A percentile compares a stretch with the other conserved stretches of the same genome.
Evolutionary conservation across 2,888 invertebrate genomes (phyloP).

Genomic region (Drosophila mayaguana): DNA sequence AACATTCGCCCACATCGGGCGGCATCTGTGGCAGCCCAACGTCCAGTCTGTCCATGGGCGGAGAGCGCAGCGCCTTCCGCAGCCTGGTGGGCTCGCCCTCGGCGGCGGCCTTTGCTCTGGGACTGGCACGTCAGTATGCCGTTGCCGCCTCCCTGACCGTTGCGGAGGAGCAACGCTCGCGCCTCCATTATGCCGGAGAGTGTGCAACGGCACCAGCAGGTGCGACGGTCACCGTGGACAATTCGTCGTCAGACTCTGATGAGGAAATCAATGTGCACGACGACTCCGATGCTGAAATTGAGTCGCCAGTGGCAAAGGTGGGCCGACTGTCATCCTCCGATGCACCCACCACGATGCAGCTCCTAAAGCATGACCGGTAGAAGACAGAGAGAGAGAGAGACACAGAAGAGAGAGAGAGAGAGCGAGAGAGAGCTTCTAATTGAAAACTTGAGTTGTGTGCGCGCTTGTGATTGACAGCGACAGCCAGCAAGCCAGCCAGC

Average conservation of each 20-base stretch:
- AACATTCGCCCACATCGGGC: conserved; percentile 59
- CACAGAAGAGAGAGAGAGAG: not conserved
- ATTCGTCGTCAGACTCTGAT: conserved; percentile 82
- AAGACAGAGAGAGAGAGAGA: not conserved
- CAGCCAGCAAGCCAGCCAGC: conserved; percentile 20
- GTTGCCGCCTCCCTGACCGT: conserved; percentile 83
- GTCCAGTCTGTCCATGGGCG: conserved; percentile 89
- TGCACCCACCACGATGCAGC: conserved; percentile 78
- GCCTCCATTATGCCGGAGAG: conserved; percentile 57
- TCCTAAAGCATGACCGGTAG: conserved; percentile 85
- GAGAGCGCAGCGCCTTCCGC: conserved; percentile 95
- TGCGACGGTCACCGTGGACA: conserved; percentile 80
- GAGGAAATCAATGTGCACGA: conserved; percentile 95
- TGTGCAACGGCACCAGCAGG: conserved; percentile 38
- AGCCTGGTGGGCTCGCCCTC: conserved; percentile 89
- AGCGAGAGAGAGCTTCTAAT: conserved; percentile 57
- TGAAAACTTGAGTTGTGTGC: conserved; percentile 80
- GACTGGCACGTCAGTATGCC: conserved; percentile 83
- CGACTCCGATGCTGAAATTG: conserved; percentile 86
- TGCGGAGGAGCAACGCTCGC: conserved; percentile 81
- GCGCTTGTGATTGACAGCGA: conserved; percentile 82
- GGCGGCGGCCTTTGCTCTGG: conserved; percentile 86
- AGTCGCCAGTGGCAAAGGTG: conserved; percentile 71
- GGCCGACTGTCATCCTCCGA: conserved; percentile 74
- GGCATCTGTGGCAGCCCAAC: conserved; percentile 65